These are phyloP conservation scores for Phyllotreta striolata DNA, from an alignment of 2,888 invertebrate genomes.

Conservation along the genomic window DNA sequence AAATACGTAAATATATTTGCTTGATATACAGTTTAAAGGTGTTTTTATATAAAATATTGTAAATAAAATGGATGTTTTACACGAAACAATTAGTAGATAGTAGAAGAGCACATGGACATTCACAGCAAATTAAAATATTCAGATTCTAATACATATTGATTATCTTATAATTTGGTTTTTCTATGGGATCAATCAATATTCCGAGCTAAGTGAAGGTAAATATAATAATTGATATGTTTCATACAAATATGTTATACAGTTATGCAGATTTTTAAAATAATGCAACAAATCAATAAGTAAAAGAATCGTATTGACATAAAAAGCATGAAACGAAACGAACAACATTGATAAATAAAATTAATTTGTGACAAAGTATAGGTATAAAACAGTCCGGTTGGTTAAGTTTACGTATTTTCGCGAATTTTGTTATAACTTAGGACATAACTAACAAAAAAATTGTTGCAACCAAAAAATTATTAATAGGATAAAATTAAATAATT, in stretches of 20 bases:
- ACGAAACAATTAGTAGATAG: conserved; percentile 50
- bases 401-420: conserved; percentile 25
- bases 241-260: conserved; percentile 1
- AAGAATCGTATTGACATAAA: conserved; percentile 40
- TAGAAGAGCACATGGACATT: conserved; percentile 54
- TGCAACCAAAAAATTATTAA: background rate
- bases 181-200: background rate
- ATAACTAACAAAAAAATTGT: too few relatives aligned
- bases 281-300: conserved; percentile 31
- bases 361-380: conserved; percentile 65
- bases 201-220: background rate
- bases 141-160: conserved; percentile 62
- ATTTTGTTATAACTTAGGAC: conserved; percentile 22
- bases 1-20: conserved; percentile 28
- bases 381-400: conserved; percentile 41
- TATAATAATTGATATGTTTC: background rate
- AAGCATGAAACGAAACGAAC: conserved; percentile 55
- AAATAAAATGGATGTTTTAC: conserved; percentile 37
- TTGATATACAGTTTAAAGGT: conserved; percentile 32
- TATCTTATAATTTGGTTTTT: background rate
- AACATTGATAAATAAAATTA: conserved; percentile 57
- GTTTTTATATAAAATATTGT: conserved; percentile 32
- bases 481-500: background rate
- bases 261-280: conserved; percentile 3
- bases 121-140: conserved; percentile 64